Evolutionary conservation across 2,888 invertebrate species (phyloP).

Genomic region (Camptogramma bilineatum): DNA sequence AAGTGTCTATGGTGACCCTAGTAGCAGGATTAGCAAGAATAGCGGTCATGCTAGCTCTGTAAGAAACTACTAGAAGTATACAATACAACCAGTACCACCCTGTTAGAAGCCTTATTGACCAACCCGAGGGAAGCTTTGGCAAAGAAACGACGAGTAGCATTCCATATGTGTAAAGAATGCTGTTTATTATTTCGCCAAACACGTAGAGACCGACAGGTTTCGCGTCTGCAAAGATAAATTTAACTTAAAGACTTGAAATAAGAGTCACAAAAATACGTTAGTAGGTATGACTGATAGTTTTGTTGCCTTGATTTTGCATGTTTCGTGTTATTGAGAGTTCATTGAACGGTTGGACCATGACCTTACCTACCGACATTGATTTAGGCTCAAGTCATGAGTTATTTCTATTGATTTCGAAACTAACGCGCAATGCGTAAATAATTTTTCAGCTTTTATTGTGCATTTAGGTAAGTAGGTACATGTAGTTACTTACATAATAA

Average conservation of each 20-base stretch:
- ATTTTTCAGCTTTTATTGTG: not conserved
- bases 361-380: constrained; percentile 5
- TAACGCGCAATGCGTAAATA: too few relatives aligned
- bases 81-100: constrained; percentile 96
- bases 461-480: not conserved
- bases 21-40: constrained; percentile 92
- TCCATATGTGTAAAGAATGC: constrained; percentile 91
- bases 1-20: constrained; percentile 91
- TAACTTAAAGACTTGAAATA: constrained; percentile 15
- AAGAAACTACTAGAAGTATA: constrained; percentile 91
- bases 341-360: constrained; percentile 8
- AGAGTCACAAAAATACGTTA: not conserved
- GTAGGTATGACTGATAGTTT: constrained; percentile 2
- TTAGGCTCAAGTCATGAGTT: too few relatives aligned
- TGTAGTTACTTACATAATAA: too few relatives aligned
- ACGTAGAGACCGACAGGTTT: constrained; percentile 86
- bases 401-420: too few relatives aligned
- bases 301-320: constrained; percentile 14
- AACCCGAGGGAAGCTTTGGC: constrained; percentile 90
- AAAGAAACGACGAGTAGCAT: constrained; percentile 92
- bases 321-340: constrained; percentile 1
- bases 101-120: constrained; percentile 92
- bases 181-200: constrained; percentile 90
- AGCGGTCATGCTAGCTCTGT: constrained; percentile 94
- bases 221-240: constrained; percentile 62